Evolutionary conservation across 2,888 invertebrate genomes (phyloP).

Genomic region (Philaethria dido): DNA sequence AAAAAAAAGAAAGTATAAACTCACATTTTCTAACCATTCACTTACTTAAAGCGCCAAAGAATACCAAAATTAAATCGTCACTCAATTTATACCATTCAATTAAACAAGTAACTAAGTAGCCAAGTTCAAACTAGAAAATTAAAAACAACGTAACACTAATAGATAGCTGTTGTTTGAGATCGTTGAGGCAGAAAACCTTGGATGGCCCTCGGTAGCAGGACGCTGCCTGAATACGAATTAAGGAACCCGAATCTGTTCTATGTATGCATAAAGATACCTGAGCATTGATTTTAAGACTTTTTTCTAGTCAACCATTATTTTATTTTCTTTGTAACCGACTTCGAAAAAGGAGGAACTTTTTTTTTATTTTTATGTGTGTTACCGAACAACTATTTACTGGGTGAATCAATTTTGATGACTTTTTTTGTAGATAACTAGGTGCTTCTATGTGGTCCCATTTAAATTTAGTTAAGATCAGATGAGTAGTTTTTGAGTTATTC

Average conservation of each 20-base stretch:
- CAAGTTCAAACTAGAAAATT: conserved; percentile 38
- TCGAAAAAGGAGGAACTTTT: too few species aligned
- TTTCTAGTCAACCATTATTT: conserved; percentile 43
- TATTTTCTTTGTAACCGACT: conserved; percentile 36
- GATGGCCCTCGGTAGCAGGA: conserved; percentile 49
- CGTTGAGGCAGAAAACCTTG: conserved; percentile 59
- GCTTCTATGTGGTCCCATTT: too few species aligned
- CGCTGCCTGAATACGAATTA: conserved; percentile 71
- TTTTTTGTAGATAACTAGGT: too few species aligned
- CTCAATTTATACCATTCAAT: neutral
- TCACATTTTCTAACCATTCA: too few species aligned
- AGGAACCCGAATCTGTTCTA: conserved; percentile 70
- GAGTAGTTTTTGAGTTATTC: too few species aligned
- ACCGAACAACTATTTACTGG: too few species aligned
- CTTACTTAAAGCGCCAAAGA: too few species aligned
- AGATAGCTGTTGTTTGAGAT: conserved; percentile 66
- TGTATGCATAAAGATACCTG: conserved; percentile 65
- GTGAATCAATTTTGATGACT: too few species aligned
- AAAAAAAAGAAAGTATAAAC: too few species aligned
- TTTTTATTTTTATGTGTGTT: too few species aligned
- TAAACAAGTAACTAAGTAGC: conserved; percentile 19
- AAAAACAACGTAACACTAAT: conserved; percentile 56
- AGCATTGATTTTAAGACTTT: conserved; percentile 66
- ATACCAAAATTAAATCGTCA: too few species aligned
- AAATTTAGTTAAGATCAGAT: too few species aligned